A percentile compares a stretch with the other conserved stretches of the same genome.
Conservation (phyloP, 2,113 vertebrate species). For the Phylloscopus trochiloides region DNA sequence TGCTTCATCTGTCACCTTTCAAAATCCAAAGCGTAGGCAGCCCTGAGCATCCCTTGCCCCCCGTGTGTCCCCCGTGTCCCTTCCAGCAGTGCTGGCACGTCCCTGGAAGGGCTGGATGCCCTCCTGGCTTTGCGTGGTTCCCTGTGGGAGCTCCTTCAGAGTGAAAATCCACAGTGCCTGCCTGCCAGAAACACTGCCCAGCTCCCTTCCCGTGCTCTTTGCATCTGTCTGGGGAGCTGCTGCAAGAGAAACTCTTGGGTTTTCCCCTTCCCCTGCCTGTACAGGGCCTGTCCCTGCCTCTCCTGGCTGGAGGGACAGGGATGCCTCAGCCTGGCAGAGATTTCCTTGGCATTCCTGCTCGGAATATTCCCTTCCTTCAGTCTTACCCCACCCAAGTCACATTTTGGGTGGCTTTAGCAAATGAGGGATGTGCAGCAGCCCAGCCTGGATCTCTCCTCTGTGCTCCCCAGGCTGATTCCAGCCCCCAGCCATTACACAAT, state of each 20-base stretch:
- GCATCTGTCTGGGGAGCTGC: fast-evolving
- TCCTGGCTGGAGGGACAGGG: neutral
- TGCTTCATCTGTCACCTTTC: neutral
- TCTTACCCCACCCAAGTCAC: neutral
- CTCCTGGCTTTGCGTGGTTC: neutral
- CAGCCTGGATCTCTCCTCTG: fast-evolving
- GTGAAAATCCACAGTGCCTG: neutral
- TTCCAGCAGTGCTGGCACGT: neutral
- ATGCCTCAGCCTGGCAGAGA: neutral
- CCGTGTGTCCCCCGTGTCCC: neutral
- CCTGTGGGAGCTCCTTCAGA: neutral
- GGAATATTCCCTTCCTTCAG: neutral
- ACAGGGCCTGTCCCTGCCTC: neutral
- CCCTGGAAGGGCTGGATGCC: neutral
- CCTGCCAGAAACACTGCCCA: neutral
- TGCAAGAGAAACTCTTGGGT: neutral
- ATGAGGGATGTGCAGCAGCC: too few relatives aligned
- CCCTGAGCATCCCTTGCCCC: neutral
- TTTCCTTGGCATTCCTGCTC: neutral
- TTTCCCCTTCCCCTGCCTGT: neutral
- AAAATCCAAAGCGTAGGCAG: neutral
- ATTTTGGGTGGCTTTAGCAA: neutral
- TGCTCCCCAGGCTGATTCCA: neutral
- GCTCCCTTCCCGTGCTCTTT: neutral
- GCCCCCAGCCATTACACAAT: neutral